A percentile compares a stretch with the other conserved stretches of the same genome.
phyloP scores from a whole-genome alignment of 2,797 vertebrate genomes.

The Paratrypauchen microcephalus region DNA sequence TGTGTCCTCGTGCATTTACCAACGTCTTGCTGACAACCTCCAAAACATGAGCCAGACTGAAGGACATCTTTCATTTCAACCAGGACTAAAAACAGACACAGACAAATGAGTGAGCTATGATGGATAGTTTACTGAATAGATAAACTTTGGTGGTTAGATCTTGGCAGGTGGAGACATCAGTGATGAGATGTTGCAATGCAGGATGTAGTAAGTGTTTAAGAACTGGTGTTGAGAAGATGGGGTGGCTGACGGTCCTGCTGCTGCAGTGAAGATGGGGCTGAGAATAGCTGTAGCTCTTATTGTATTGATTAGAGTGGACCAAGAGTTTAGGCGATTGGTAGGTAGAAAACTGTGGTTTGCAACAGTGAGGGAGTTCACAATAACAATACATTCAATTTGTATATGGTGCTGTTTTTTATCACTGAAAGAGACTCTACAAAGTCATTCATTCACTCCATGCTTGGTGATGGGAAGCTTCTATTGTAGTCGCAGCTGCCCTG shows the following conservation, averaged over 20 bases:
- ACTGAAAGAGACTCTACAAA: too few species aligned
- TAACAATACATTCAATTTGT: too few species aligned
- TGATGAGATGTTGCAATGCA: neutral
- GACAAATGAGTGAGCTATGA: neutral
- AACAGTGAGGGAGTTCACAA: too few species aligned
- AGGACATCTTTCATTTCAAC: conserved; percentile 33
- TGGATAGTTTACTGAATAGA: neutral
- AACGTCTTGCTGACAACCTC: conserved; percentile 48
- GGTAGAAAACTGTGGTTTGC: too few species aligned
- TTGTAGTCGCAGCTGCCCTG: too few species aligned
- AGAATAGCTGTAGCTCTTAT: neutral
- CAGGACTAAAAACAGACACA: conserved; percentile 1
- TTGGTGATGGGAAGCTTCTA: too few species aligned
- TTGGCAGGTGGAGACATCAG: neutral
- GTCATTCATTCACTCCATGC: too few species aligned
- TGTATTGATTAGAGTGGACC: neutral
- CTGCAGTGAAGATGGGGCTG: neutral
- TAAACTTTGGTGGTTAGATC: neutral
- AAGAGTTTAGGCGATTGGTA: too few species aligned
- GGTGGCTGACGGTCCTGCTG: neutral
- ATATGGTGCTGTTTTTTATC: too few species aligned
- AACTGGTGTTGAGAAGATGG: neutral
- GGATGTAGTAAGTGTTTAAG: neutral
- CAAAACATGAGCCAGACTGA: conserved; percentile 22
- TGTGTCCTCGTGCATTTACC: conserved; percentile 65